These are phyloP conservation scores for Pseudorhiza aurosa DNA, from an alignment of 30 jellyfish, hydroid and myxozoan genomes.

Conservation along the genomic window DNA sequence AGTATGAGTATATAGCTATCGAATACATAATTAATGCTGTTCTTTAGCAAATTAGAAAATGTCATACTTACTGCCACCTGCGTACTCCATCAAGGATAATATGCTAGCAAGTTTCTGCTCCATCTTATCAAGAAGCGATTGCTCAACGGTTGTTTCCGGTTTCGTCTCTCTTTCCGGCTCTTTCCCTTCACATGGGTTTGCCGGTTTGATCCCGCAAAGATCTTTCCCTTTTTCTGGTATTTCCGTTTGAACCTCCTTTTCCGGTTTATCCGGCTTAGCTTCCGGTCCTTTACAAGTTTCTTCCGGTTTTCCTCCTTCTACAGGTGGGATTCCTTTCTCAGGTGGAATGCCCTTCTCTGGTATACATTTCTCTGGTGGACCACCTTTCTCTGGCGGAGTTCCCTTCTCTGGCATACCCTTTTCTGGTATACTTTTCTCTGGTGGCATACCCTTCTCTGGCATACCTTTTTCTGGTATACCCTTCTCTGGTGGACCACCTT, in stretches of 20 bases:
- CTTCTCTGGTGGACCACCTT: not conserved
- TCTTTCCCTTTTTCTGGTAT: constrained; percentile 5
- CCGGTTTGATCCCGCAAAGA: constrained; percentile 25
- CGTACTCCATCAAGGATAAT: constrained; percentile 48
- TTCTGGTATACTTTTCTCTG: not conserved
- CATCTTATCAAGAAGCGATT: constrained; percentile 48
- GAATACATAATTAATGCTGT: too few relatives aligned
- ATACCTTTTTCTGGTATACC: constrained; percentile 7
- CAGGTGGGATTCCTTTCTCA: constrained; percentile 21
- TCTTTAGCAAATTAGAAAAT: too few relatives aligned
- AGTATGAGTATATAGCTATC: too few relatives aligned
- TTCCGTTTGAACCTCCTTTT: not conserved
- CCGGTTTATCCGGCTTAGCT: not conserved
- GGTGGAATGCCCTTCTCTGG: constrained; percentile 28
- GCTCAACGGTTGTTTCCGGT: constrained; percentile 22
- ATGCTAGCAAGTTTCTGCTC: constrained; percentile 65
- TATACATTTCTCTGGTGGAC: constrained; percentile 1
- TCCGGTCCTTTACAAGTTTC: not conserved
- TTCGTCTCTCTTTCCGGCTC: constrained; percentile 12
- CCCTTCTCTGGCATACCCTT: constrained; percentile 15
- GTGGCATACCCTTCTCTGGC: constrained; percentile 2
- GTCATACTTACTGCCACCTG: constrained; percentile 60
- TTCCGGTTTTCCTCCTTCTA: not conserved
- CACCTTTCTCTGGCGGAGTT: constrained; percentile 21
- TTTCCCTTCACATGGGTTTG: constrained; percentile 3